Base-by-base conservation (phyloP, 2,888 invertebrate genomes). In the Apotomis turbidana region DNA sequence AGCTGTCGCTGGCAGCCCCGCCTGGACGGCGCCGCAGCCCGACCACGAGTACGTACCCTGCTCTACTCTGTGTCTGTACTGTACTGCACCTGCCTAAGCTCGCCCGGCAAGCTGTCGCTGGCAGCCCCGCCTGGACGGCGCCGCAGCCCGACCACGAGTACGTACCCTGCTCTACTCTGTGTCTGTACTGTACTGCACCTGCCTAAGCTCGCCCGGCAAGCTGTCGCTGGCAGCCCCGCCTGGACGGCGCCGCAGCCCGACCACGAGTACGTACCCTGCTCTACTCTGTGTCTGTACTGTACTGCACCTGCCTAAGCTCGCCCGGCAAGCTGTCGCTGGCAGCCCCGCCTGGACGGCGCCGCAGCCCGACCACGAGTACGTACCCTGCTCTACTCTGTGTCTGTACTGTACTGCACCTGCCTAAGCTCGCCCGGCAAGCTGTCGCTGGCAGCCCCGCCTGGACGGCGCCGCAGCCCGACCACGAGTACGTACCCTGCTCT, bases 331-430 rank as follows among this genome's bases (percentile, higher is more conserved):
- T 15, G 41, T 6, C 41, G 41, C 41, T 3, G 41, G 6, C 41
- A 4, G 97, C 60, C 95, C 96, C 87, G 98, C 98, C n/a, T 98
- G 98, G 98, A 96, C 96, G 46, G 81, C 72, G 3, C 78, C 78
- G 46, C 61, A 68, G 44, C 73, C 79, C 54, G 83, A 78, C 10
- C 12, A 44, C 6, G 64, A 59, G 67, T 67, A 49, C 52, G 52
- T 67, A 13, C 44, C 44, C n/a, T 8, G 46, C 4, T 4, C 44
- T 36, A 44, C 10, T 76, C 80, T 0, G 15, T 15, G n/a, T n/a
- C n/a, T n/a, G n/a, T n/a, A n/a, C 15, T 15, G 15, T 15, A 1
- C 15, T 1, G 15, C 15, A 15, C 15, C 15, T 15, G 15, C 15
- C 15, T 15, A 15, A 15, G 77, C 80, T 10, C 81, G 84, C 70